Evolutionary conservation across 2,113 vertebrate species (phyloP), one percentile per base, ranked within the genome.

Genomic region (Nyctereutes procyonoides): DNA sequence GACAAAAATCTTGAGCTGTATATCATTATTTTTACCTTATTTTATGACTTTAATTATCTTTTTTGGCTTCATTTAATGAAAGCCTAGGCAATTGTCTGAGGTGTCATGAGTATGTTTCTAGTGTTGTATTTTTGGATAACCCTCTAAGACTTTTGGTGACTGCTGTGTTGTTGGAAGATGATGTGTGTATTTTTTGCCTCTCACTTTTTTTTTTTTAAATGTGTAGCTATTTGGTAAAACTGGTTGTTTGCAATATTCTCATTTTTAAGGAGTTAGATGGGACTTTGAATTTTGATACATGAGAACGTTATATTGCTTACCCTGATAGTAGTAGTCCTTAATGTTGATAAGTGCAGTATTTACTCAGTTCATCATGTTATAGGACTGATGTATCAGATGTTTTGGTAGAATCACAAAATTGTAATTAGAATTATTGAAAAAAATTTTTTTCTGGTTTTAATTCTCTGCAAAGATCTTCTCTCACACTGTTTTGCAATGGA

Each of bases 391-490:
- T 83, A 11, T 74, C 51, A 95, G 0, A 81, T 94, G n/a, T 93
- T 97, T 96, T 73, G 28, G 65, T 92, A 88, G 76, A 83, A 89
- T 87, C 2, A 96, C 51, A 55, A 87, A 84, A 82, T 96, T 69
- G 28, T 86, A 80, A 86, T 94, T 92, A 90, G 79, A 94, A 15
- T 83, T 89, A 55, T 6, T 77, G 62, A 62, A 93, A 92, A 77
- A 85, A 85, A 3, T 3, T 7, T 26, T 83, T 88, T 82, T 26
- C 32, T 92, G 6, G 17, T 89, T 94, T 98, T 88, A 81, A 38
- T 97, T 92, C 63, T 24, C 55, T 90, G 19, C 53, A 56, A 20
- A 91, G 51, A 51, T 95, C 20, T 24, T 92, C 12, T 92, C 48
- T 84, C 53, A 71, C 85, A 58, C 65, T 96, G 4, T 69, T 95